Evolutionary conservation across 2,113 vertebrate species (phyloP).

Genomic region (Siniperca chuatsi): DNA sequence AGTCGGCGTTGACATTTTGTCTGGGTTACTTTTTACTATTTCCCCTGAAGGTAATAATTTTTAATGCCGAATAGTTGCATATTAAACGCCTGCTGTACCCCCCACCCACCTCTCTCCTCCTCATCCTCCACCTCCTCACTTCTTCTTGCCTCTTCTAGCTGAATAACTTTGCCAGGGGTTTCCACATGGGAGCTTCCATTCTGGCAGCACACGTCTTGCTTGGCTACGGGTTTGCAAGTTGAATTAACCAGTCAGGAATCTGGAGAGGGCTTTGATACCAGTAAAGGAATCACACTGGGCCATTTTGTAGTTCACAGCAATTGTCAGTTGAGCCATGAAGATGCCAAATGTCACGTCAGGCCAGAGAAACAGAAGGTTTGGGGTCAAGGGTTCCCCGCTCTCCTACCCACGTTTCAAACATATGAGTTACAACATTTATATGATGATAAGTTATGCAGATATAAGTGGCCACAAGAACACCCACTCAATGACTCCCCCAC

Average conservation of each 20-base stretch:
- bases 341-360: conserved; percentile 75
- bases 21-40: conserved; percentile 28
- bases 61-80: conserved; percentile 38
- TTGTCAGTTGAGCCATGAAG: conserved; percentile 59
- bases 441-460: conserved; percentile 67
- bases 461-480: conserved; percentile 60
- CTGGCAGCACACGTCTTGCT: conserved; percentile 70
- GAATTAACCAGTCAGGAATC: conserved; percentile 75
- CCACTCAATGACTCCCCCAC: conserved; percentile 67
- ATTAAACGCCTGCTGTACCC: conserved; percentile 36
- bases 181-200: conserved; percentile 67
- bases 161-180: conserved; percentile 67
- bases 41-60: conserved; percentile 48
- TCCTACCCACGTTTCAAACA: conserved; percentile 32
- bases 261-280: conserved; percentile 59
- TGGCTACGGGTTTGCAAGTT: conserved; percentile 55
- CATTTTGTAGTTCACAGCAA: conserved; percentile 64
- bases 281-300: conserved; percentile 62
- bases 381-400: conserved; percentile 17
- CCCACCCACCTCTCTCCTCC: conserved; percentile 4
- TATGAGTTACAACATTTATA: conserved; percentile 34
- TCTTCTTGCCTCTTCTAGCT: conserved; percentile 46
- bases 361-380: conserved; percentile 51
- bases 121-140: conserved; percentile 1
- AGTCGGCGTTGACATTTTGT: conserved; percentile 24